Conservation (phyloP, 2,797 vertebrate genomes). For the Acrocephalus scirpaceus region DNA sequence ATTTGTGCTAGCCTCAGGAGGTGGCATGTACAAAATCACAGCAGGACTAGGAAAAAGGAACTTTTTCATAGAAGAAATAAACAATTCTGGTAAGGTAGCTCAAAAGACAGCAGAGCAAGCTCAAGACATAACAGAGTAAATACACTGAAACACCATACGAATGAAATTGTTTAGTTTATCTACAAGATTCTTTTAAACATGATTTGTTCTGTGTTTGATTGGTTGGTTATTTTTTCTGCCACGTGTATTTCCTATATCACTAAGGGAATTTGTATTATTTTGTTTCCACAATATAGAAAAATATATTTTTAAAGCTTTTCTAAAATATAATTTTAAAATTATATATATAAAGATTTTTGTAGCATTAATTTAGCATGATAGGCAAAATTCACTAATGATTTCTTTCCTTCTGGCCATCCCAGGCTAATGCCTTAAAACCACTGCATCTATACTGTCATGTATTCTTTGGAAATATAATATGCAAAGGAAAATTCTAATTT, state of each 20-base stretch:
- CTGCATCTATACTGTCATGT: neutral
- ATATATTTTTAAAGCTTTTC: neutral
- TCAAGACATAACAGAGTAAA: neutral
- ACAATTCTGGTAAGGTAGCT: neutral
- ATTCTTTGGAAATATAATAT: neutral
- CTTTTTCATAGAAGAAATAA: neutral
- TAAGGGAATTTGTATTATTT: neutral
- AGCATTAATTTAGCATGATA: neutral
- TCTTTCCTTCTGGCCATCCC: neutral
- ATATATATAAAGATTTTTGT: neutral
- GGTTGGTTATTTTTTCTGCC: neutral
- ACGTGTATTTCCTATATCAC: neutral
- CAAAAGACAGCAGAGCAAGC: neutral
- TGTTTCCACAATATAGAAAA: neutral
- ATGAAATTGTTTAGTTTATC: neutral
- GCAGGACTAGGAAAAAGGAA: neutral
- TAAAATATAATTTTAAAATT: neutral
- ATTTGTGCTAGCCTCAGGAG: neutral
- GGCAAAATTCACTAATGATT: neutral
- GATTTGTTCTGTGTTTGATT: neutral
- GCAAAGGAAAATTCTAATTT: slow-evolving; percentile 25
- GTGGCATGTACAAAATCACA: neutral
- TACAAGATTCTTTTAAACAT: neutral
- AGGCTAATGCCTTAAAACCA: neutral
- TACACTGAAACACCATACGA: neutral